A percentile compares a stretch with the other conserved stretches of the same genome.
Evolutionary conservation across 2,113 vertebrate genomes (phyloP).

Genomic region (Rostratula benghalensis): DNA sequence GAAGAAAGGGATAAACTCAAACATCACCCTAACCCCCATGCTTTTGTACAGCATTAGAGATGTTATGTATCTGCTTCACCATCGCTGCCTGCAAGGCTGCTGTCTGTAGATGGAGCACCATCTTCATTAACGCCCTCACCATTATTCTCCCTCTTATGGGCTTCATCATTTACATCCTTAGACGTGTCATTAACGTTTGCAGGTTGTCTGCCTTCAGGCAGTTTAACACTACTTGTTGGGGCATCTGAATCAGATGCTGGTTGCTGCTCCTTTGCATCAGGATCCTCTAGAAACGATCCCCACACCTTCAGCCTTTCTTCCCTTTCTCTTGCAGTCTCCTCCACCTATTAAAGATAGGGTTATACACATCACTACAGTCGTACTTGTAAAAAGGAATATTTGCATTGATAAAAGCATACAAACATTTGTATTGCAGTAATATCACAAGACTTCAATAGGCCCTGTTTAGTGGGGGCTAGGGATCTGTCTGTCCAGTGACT

Average conservation of each 20-base stretch:
- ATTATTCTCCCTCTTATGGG: constrained; percentile 40
- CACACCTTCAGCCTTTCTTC: constrained; percentile 93
- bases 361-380: not conserved
- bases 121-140: constrained; percentile 60
- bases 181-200: constrained; percentile 28
- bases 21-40: constrained; percentile 50
- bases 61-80: constrained; percentile 75
- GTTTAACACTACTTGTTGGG: constrained; percentile 38
- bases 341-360: constrained; percentile 78
- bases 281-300: constrained; percentile 82
- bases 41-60: constrained; percentile 15
- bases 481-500: not conserved
- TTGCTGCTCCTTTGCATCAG: constrained; percentile 47
- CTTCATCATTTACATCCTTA: constrained; percentile 20
- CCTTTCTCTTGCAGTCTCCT: constrained; percentile 92
- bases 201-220: constrained; percentile 32
- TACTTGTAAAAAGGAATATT: not conserved
- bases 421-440: not conserved
- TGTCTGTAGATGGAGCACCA: constrained; percentile 83
- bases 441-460: not conserved
- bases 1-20: constrained; percentile 52
- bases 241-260: not conserved
- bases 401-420: not conserved
- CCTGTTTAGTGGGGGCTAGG: not conserved
- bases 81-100: constrained; percentile 89